phyloP scores from a whole-genome alignment of 2,888 invertebrate genomes.

The Stramonita haemastoma region DNA sequence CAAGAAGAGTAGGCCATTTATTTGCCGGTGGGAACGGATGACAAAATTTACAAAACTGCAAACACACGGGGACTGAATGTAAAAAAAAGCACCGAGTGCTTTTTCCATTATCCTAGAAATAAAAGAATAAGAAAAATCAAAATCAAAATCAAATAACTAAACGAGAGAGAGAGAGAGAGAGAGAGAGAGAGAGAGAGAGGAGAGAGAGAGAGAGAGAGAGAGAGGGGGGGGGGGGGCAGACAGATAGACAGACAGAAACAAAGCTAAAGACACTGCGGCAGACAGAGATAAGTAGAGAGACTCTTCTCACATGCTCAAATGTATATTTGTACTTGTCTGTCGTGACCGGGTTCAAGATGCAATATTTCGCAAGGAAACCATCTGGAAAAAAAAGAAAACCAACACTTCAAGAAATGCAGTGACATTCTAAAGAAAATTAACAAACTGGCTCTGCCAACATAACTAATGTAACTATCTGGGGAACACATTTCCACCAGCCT shows the following conservation, averaged over 20 bases:
- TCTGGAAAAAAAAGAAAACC: conserved; percentile 60
- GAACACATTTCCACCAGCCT: no score
- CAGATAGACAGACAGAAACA: no score
- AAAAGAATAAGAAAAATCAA: neutral
- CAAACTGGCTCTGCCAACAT: neutral
- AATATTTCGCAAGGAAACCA: conserved; percentile 73
- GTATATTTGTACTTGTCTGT: conserved; percentile 66
- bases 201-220: no score
- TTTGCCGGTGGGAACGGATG: no score
- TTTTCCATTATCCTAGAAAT: neutral
- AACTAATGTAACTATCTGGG: no score
- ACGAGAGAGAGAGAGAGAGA: neutral
- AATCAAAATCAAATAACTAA: no score
- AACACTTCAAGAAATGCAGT: neutral
- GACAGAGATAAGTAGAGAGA: neutral
- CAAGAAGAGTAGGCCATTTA: no score
- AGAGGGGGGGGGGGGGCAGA: no score
- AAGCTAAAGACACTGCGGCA: no score
- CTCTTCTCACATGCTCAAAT: conserved; percentile 62
- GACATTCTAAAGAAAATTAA: neutral
- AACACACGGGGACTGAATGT: no score
- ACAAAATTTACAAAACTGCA: no score
- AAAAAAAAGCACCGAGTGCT: neutral
- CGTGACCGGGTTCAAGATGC: conserved; percentile 66
- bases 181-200: neutral